Conservation (phyloP, 2,888 invertebrate genomes). For the Drosophila algonquin region DNA sequence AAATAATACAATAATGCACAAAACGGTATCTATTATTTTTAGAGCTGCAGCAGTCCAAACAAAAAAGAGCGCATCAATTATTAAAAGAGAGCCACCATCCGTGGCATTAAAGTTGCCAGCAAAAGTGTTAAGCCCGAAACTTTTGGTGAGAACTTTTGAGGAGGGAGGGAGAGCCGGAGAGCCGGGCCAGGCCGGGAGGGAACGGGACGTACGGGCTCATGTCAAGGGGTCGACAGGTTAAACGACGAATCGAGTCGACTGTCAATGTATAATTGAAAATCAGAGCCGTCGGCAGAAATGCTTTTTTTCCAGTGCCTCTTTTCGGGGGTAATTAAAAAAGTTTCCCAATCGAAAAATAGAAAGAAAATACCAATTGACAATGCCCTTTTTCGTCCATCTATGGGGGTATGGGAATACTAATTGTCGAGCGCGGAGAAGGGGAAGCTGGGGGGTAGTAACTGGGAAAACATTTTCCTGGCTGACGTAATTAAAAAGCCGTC, state of each 20-base stretch:
- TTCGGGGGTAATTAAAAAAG: slow-evolving; percentile 70
- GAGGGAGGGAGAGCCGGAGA: neutral
- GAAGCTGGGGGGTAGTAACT: slow-evolving; percentile 1
- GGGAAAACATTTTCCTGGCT: slow-evolving; percentile 49
- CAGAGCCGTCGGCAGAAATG: slow-evolving; percentile 37
- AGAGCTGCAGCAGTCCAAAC: neutral
- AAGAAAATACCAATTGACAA: slow-evolving; percentile 57
- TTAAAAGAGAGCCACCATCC: slow-evolving; percentile 7
- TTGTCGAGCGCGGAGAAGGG: slow-evolving; percentile 29
- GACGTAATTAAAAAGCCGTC: slow-evolving; percentile 78
- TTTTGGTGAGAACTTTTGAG: slow-evolving; percentile 37
- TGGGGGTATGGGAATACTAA: slow-evolving; percentile 22
- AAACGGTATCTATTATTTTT: neutral
- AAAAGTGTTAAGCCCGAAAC: slow-evolving; percentile 42
- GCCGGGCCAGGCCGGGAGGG: neutral
- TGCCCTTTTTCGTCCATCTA: slow-evolving; percentile 18
- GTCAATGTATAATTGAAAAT: slow-evolving; percentile 75
- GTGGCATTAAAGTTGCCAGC: slow-evolving; percentile 27
- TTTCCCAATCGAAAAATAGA: slow-evolving; percentile 53
- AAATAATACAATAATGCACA: slow-evolving; percentile 1
- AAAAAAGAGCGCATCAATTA: slow-evolving; percentile 8
- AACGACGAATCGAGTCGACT: slow-evolving; percentile 52
- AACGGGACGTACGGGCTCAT: slow-evolving; percentile 21
- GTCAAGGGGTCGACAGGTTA: slow-evolving; percentile 72
- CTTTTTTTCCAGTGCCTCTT: slow-evolving; percentile 34